phyloP scores from a whole-genome alignment of 2,888 invertebrate genomes.

The Thumatha senex region DNA sequence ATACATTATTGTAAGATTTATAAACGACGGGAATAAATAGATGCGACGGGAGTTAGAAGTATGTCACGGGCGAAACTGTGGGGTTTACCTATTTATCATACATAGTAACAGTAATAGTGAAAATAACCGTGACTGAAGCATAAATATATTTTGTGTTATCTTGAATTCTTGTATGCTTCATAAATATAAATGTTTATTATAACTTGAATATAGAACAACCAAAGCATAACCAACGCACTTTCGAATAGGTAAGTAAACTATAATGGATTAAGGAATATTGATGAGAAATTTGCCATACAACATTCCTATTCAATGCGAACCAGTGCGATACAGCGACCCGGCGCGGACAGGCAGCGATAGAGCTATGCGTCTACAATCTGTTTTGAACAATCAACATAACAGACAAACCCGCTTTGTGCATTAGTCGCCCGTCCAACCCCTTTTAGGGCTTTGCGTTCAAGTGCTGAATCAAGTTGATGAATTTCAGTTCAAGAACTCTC shows the following conservation, averaged over 20 bases:
- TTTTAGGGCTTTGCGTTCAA: constrained; percentile 36
- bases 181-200: background rate
- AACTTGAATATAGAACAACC: background rate
- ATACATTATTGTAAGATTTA: too few relatives aligned
- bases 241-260: constrained; percentile 8
- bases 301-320: constrained; percentile 45
- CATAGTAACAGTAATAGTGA: too few relatives aligned
- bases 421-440: constrained; percentile 41
- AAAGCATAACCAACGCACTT: constrained; percentile 2
- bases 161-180: too few relatives aligned
- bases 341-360: constrained; percentile 15
- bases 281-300: constrained; percentile 25
- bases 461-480: constrained; percentile 34
- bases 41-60: too few relatives aligned
- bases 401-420: constrained; percentile 58
- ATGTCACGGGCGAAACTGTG: too few relatives aligned
- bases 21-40: too few relatives aligned
- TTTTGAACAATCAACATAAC: constrained; percentile 59
- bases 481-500: constrained; percentile 35
- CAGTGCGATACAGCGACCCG: background rate
- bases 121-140: too few relatives aligned
- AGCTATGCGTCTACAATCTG: constrained; percentile 49
- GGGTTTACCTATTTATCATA: too few relatives aligned
- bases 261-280: constrained; percentile 19
- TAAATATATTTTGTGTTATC: too few relatives aligned